Percentiles rank a stretch among this genome's conserved stretches.
These are phyloP conservation scores for Geopemphigus sp. DNA, from an alignment of 1,140 invertebrate species.

Conservation along the genomic window DNA sequence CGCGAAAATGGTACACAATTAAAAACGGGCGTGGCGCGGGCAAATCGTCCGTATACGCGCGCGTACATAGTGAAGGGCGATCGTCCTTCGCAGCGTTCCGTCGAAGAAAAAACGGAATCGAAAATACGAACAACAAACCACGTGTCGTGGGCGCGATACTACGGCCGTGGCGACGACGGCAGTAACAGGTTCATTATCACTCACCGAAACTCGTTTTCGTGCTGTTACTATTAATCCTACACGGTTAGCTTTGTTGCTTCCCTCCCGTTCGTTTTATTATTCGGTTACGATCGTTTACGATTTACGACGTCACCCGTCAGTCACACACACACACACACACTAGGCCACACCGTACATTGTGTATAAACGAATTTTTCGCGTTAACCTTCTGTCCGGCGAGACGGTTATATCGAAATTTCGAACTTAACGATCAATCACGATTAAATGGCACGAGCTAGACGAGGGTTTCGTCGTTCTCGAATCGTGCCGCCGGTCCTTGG, in stretches of 20 bases:
- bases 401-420: constrained; percentile 2
- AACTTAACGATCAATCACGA: not conserved
- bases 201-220: not conserved
- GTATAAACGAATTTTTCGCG: not conserved
- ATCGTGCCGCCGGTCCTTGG: not conserved
- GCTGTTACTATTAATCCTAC: not conserved
- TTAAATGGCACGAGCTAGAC: not conserved
- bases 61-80: not conserved
- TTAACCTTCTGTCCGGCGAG: not conserved
- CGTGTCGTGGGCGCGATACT: constrained; percentile 8
- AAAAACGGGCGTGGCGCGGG: not conserved
- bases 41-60: constrained; percentile 1
- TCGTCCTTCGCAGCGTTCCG: not conserved
- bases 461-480: not conserved
- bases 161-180: no score
- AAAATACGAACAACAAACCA: no score
- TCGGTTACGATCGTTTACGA: not conserved
- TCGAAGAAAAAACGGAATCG: constrained; percentile 4
- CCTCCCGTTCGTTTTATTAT: not conserved
- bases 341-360: no score
- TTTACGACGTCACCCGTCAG: not conserved
- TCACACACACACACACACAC: not conserved
- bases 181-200: constrained; percentile 19
- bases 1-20: not conserved
- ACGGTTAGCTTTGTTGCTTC: not conserved